Conservation (phyloP, 2,888 invertebrate genomes). For the Branchipolynoe longqiensis region DNA sequence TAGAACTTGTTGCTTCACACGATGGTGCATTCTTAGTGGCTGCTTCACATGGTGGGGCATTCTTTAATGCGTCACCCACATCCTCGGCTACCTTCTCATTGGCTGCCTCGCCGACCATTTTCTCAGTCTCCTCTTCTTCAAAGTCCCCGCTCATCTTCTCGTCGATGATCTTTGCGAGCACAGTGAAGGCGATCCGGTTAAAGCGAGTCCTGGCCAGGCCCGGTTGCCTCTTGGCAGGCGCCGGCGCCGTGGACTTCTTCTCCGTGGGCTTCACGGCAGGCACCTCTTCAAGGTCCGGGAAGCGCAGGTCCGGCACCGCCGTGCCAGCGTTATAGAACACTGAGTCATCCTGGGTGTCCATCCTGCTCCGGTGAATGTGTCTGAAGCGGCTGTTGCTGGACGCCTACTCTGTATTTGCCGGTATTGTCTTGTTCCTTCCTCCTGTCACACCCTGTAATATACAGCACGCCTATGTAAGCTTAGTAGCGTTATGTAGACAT, state of each 20-base stretch:
- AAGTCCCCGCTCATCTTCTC: conserved; percentile 4
- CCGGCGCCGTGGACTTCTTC: not conserved
- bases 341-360: too few relatives aligned
- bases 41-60: too few relatives aligned
- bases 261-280: conserved; percentile 7
- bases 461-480: too few relatives aligned
- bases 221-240: not conserved
- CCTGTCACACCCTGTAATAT: too few relatives aligned
- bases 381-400: too few relatives aligned
- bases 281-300: conserved; percentile 37
- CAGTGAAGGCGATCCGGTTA: conserved; percentile 55
- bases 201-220: conserved; percentile 50
- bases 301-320: conserved; percentile 1
- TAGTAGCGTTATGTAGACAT: too few relatives aligned
- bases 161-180: conserved; percentile 53
- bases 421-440: too few relatives aligned
- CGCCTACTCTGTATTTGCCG: too few relatives aligned
- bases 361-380: too few relatives aligned
- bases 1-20: not conserved
- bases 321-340: too few relatives aligned
- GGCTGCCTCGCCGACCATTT: not conserved
- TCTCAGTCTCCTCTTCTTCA: not conserved
- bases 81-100: not conserved
- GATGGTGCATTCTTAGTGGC: not conserved
- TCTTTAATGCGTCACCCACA: not conserved